Conservation (phyloP, 1,140 invertebrate genomes). For the Berghia stephanieae region DNA sequence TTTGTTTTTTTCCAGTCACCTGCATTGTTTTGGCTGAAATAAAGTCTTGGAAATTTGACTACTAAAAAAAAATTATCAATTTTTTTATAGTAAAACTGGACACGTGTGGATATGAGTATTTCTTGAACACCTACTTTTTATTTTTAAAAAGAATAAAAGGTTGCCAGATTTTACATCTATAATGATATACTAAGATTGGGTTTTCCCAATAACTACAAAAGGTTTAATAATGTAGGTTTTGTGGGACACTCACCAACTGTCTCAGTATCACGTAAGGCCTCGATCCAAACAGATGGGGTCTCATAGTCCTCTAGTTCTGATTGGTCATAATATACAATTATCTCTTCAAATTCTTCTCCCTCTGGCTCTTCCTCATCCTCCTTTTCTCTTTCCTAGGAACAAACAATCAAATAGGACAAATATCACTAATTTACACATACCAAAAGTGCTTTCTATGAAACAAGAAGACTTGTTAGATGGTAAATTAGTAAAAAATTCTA, state of each 20-base stretch:
- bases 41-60: no score
- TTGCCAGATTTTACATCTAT: not conserved
- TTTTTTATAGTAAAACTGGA: no score
- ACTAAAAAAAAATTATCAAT: not conserved
- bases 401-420: not conserved
- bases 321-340: constrained; percentile 38
- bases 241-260: constrained; percentile 27
- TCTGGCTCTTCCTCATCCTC: constrained; percentile 10
- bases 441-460: not conserved
- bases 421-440: not conserved
- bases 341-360: constrained; percentile 24
- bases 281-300: constrained; percentile 38
- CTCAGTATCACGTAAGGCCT: constrained; percentile 42
- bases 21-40: no score
- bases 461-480: not conserved
- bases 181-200: not conserved
- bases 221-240: not conserved
- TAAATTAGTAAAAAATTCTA: not conserved
- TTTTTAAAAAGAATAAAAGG: constrained; percentile 1
- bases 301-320: constrained; percentile 39
- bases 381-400: not conserved
- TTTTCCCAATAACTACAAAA: not conserved
- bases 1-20: no score
- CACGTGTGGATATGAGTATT: no score
- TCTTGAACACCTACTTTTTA: not conserved